Conservation (phyloP, 2,113 vertebrate species). For the Actinemys pallida region DNA sequence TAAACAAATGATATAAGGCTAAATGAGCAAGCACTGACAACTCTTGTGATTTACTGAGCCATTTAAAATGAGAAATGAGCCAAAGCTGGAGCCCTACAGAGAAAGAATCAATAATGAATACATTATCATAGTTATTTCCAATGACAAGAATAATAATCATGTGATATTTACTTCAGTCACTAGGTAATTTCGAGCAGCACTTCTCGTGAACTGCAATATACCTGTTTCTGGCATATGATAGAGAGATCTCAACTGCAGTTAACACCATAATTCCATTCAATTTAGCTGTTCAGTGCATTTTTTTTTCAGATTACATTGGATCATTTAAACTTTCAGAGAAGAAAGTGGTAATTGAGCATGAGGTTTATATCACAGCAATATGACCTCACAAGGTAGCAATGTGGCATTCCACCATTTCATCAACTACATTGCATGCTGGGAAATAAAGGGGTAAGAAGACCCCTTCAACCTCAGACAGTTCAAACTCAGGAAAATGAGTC, state of each 20-base stretch:
- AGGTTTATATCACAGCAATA: neutral
- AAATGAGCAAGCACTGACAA: conserved; percentile 61
- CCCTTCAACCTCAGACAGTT: rapidly evolving
- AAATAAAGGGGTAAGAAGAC: neutral
- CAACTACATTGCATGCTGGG: neutral
- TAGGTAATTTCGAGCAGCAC: conserved; percentile 42
- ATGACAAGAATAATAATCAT: conserved; percentile 66
- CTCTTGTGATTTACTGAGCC: conserved; percentile 56
- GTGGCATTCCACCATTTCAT: neutral
- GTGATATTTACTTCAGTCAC: conserved; percentile 54
- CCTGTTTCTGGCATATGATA: conserved; percentile 16
- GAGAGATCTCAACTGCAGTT: conserved; percentile 23
- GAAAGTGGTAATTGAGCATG: conserved; percentile 42
- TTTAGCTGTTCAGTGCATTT: conserved; percentile 18
- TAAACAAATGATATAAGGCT: conserved; percentile 31
- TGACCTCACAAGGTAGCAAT: neutral
- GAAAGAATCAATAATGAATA: conserved; percentile 76
- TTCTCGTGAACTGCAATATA: neutral
- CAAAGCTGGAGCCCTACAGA: conserved; percentile 48
- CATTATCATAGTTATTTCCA: conserved; percentile 72
- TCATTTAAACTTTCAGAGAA: conserved; percentile 66
- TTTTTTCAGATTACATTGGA: conserved; percentile 18
- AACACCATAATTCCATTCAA: conserved; percentile 2
- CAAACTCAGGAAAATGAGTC: neutral
- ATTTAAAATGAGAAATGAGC: conserved; percentile 73